Conservation (phyloP, 1,140 invertebrate genomes). For the Cydia fagiglandana region DNA sequence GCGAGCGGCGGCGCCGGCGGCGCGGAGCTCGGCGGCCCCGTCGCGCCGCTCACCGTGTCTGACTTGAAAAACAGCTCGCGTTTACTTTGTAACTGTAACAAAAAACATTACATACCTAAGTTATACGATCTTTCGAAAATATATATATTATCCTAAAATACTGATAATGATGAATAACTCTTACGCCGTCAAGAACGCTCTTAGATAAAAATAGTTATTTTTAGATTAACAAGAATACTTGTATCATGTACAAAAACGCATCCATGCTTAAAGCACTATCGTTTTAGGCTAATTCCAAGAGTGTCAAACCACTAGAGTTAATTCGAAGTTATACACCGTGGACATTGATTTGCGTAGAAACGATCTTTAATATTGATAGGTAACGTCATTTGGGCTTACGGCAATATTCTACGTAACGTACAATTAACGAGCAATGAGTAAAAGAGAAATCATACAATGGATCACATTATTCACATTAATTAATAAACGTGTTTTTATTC, state of each 20-base stretch:
- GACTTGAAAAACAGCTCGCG: conserved; percentile 88
- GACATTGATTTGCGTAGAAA: too few species aligned
- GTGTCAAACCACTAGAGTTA: too few species aligned
- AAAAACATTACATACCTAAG: conserved; percentile 42
- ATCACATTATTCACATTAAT: not conserved
- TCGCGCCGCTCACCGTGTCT: conserved; percentile 69
- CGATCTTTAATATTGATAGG: too few species aligned
- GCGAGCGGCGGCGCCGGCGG: conserved; percentile 66
- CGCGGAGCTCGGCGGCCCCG: conserved; percentile 60
- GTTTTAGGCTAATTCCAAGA: too few species aligned
- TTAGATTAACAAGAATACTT: too few species aligned
- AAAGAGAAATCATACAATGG: not conserved
- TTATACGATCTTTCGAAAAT: not conserved
- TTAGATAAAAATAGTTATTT: too few species aligned
- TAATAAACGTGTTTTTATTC: conserved; percentile 22
- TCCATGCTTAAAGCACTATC: too few species aligned
- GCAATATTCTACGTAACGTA: not conserved
- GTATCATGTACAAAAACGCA: too few species aligned
- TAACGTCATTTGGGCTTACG: not conserved
- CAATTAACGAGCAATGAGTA: conserved; percentile 18
- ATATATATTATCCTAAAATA: too few species aligned
- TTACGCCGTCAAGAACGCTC: not conserved
- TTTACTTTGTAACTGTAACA: conserved; percentile 86
- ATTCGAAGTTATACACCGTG: too few species aligned
- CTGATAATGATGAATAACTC: not conserved